phyloP scores from a whole-genome alignment of 1,140 invertebrate species.

The Arion vulgaris region DNA sequence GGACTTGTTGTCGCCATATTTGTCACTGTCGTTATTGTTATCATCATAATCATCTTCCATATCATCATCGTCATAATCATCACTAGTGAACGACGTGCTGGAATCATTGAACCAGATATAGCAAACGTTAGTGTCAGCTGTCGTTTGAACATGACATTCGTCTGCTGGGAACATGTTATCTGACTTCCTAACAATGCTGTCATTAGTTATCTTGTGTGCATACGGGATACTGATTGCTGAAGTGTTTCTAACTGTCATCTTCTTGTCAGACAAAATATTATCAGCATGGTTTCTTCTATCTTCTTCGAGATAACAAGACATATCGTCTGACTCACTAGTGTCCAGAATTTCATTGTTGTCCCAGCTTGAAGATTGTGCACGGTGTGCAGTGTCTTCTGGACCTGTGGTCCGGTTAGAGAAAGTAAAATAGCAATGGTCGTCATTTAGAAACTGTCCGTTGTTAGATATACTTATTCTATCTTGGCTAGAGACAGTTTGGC shows the following conservation, averaged over 20 bases:
- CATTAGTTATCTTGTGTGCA: no score
- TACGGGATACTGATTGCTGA: not conserved
- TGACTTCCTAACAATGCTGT: not conserved
- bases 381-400: not conserved
- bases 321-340: conserved; percentile 9
- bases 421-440: not conserved
- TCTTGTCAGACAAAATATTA: not conserved
- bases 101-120: not conserved
- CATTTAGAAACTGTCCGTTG: not conserved
- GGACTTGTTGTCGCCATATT: not conserved
- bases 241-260: not conserved
- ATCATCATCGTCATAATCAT: not conserved
- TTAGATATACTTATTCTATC: not conserved
- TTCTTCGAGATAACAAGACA: not conserved
- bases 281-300: not conserved
- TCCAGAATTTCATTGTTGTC: not conserved
- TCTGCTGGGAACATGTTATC: not conserved
- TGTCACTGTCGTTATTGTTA: not conserved
- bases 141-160: not conserved
- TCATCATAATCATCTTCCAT: not conserved
- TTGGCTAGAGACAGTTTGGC: not conserved
- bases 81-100: not conserved
- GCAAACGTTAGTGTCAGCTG: conserved; percentile 7
- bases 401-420: not conserved
- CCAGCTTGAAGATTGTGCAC: not conserved